phyloP scores from a whole-genome alignment of 2,888 invertebrate genomes.

The Pandemis cinnamomeana region DNA sequence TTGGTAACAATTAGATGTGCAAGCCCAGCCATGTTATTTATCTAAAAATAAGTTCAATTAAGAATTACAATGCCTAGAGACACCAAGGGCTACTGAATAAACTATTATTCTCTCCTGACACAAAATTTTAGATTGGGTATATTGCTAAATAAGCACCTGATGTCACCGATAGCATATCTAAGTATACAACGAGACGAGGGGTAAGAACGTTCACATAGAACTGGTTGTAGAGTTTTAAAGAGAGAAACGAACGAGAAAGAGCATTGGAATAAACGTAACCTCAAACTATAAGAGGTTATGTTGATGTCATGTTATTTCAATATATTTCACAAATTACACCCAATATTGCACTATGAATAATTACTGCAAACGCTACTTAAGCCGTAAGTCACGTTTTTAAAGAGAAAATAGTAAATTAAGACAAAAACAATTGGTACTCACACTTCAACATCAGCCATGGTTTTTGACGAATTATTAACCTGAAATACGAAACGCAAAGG shows the following conservation, averaged over 20 bases:
- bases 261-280: slow-evolving; percentile 27
- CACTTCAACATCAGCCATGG: slow-evolving; percentile 93
- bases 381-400: not conserved
- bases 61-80: too few relatives aligned
- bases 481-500: slow-evolving; percentile 76
- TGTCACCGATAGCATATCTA: not conserved
- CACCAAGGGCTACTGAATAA: too few relatives aligned
- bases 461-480: slow-evolving; percentile 71
- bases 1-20: too few relatives aligned
- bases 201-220: not conserved
- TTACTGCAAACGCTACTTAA: not conserved
- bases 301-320: slow-evolving; percentile 62
- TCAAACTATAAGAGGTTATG: slow-evolving; percentile 66
- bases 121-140: too few relatives aligned
- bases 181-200: not conserved
- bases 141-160: too few relatives aligned
- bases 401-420: slow-evolving; percentile 37
- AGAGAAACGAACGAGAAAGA: slow-evolving; percentile 42
- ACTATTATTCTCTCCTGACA: too few relatives aligned
- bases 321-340: slow-evolving; percentile 22
- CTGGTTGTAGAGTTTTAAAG: not conserved
- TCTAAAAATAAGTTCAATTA: too few relatives aligned
- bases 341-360: not conserved
- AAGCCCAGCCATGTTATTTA: too few relatives aligned
- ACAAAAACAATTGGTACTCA: slow-evolving; percentile 83